Evolutionary conservation across 2,888 invertebrate species (phyloP), one percentile per base, ranked within the genome.

Genomic region (Scelioninae gen. 2): DNA sequence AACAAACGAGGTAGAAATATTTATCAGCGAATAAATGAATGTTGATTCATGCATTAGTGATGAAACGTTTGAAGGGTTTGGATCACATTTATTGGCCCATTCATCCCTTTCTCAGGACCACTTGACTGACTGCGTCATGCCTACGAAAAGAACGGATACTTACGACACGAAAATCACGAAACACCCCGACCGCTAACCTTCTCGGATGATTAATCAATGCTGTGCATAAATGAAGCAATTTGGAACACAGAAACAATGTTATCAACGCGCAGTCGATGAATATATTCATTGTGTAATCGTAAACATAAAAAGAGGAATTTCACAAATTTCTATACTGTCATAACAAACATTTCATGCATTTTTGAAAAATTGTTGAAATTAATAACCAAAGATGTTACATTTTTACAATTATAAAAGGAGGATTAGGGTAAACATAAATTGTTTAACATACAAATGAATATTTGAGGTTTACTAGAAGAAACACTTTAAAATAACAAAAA

Each of bases 1-100:
- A 10, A 48, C 18, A 31, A 48, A 16, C 48, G 31, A 5, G 9
- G 15, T 11, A n/a, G 11, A 35, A 19, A 33, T 31, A 50, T 4
- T 35, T 50, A 16, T 35, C 11, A 18, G 2, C 28, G 35, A 50
- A 50, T 33, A 50, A 50, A 50, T 41, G 16, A 41, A 55, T 45
- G 16, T 35, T 10, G 28, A 45, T 19, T 43, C 58, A 60, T 18
- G 60, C 22, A 37, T 50, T 50, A 61, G 41, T 50, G 43, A 61
- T 61, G 61, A 50, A 18, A 18, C 11, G 11, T 33, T 25, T 41
- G 25, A 35, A n/a, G 33, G 19, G 41, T 37, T 58, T 25, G 15
- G 35, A 35, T 25, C 15, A 13, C 15, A 37, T 58, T 58, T 58
- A 33, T 46, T 46, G 46, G 46, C 37, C 43, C 37, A 58, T 46